Conservation (phyloP, 53 echinoderm and acorn worm species). For the Patiria pectinifera region DNA sequence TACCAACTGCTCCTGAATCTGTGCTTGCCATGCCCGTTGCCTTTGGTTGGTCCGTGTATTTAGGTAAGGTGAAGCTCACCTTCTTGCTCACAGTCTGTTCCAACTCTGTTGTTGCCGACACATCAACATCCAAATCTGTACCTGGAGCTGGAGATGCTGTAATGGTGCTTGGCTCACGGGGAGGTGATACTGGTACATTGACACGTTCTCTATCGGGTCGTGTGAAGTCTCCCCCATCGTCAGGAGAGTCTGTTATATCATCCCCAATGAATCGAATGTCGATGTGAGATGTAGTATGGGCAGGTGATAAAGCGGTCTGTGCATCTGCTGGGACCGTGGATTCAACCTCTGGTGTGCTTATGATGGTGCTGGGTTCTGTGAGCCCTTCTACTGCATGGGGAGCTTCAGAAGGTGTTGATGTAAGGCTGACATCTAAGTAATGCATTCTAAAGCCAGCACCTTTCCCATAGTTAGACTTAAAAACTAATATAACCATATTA, state of each 20-base stretch:
- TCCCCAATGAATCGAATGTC: constrained; percentile 31
- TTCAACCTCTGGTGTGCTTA: too few relatives aligned
- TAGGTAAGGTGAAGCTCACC: not conserved
- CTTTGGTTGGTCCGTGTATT: constrained; percentile 5
- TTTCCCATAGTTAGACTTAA: constrained; percentile 18
- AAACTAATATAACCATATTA: not conserved
- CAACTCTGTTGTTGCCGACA: not conserved
- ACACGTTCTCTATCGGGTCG: not conserved
- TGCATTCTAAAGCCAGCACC: constrained; percentile 48
- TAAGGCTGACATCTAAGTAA: not conserved
- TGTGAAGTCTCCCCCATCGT: constrained; percentile 8
- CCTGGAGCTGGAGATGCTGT: not conserved
- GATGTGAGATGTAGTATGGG: not conserved
- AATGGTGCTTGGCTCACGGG: not conserved
- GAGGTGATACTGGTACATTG: constrained; percentile 12
- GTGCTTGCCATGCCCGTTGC: constrained; percentile 23
- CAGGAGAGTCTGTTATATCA: constrained; percentile 18
- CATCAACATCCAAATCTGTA: not conserved
- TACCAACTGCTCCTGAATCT: constrained; percentile 20
- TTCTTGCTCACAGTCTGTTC: not conserved
- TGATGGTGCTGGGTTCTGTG: not conserved
- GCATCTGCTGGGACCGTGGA: too few relatives aligned
- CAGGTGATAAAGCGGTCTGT: not conserved
- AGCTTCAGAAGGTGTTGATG: not conserved
- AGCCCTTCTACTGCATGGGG: not conserved